These are phyloP conservation scores for Chelonus insularis DNA, from an alignment of 1,140 invertebrate genomes.

Conservation along the genomic window DNA sequence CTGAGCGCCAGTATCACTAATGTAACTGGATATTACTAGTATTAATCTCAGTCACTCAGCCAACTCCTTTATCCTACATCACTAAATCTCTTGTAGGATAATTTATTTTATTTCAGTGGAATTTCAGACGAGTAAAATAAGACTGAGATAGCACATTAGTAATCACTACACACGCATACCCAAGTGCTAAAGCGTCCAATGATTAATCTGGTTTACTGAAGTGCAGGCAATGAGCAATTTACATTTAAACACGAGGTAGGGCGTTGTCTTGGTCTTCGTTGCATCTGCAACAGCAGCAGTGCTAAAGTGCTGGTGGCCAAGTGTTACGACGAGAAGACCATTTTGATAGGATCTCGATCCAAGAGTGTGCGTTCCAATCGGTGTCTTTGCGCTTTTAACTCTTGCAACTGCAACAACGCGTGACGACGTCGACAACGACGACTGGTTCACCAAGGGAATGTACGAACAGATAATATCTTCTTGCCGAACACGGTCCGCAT, in stretches of 20 bases:
- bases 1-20: not conserved
- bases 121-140: not conserved
- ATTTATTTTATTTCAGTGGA: not conserved
- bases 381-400: constrained; percentile 16
- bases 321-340: constrained; percentile 30
- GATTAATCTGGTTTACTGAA: constrained; percentile 37
- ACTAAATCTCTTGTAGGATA: not conserved
- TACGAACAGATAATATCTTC: constrained; percentile 37
- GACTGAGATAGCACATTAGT: not conserved
- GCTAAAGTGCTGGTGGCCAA: not conserved
- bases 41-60: constrained; percentile 4
- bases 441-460: constrained; percentile 28
- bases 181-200: constrained; percentile 37
- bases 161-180: constrained; percentile 8
- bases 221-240: constrained; percentile 44
- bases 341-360: constrained; percentile 39
- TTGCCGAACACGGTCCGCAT: constrained; percentile 25
- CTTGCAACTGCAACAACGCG: not conserved
- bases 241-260: constrained; percentile 28
- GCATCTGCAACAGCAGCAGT: no score
- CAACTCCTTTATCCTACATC: not conserved
- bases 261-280: not conserved
- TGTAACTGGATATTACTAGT: constrained; percentile 17
- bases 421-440: not conserved
- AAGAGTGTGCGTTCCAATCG: not conserved